Conservation (phyloP, 2,113 vertebrate genomes). For the Leptosomus discolor region DNA sequence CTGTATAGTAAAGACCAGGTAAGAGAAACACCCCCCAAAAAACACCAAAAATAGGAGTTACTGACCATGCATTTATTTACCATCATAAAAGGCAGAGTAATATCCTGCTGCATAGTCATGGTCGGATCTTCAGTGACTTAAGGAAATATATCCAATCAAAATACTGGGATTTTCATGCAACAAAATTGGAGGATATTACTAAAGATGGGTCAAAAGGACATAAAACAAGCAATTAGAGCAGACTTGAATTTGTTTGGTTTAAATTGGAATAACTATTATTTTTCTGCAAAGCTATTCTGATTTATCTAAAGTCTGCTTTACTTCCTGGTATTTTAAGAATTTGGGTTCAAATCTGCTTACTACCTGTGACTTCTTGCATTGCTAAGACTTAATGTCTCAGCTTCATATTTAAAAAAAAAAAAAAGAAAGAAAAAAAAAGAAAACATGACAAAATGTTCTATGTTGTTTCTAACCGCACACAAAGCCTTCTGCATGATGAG, state of each 20-base stretch:
- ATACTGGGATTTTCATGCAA: not conserved
- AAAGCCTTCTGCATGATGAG: not conserved
- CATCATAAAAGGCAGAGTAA: not conserved
- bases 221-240: not conserved
- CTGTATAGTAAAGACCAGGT: not conserved
- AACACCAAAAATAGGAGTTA: not conserved
- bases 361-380: not conserved
- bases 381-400: not conserved
- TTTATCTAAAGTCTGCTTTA: not conserved
- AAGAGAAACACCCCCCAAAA: accelerated
- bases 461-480: not conserved
- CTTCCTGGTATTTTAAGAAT: not conserved
- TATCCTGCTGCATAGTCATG: not conserved
- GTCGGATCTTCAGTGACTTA: not conserved
- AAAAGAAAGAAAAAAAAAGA: not conserved
- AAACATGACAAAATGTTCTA: not conserved
- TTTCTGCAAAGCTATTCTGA: not conserved
- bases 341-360: not conserved
- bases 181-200: not conserved
- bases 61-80: not conserved
- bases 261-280: not conserved
- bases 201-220: not conserved
- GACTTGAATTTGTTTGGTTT: not conserved
- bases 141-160: not conserved
- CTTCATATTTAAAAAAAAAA: not conserved